Evolutionary conservation across 2,113 vertebrate species (phyloP), one percentile per base, ranked within the genome.

Genomic region (Gobio gobio): DNA sequence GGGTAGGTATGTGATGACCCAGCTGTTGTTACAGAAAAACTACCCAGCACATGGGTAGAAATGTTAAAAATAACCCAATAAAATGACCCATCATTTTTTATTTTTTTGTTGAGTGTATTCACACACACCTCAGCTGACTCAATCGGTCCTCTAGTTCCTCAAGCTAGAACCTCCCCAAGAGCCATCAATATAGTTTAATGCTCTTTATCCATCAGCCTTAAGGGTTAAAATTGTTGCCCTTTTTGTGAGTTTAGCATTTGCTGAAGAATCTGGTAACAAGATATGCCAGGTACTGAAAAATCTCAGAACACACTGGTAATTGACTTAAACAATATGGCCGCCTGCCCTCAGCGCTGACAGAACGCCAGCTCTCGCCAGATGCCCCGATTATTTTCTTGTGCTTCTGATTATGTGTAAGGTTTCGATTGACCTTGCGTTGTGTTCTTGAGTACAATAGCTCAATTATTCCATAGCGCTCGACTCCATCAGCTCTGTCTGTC

Each of bases 251-350:
- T 24, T 47, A 24, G 13, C 45, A 26, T 74, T 26, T 26, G 24
- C 43, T 26, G 75, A 82, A 26, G 75, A 56, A 24, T 43, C 83
- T 76, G 86, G 86, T 89, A 91, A 91, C 84, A 82, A 89, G 90
- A 90, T 93, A 90, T 88, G 80, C 24, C 86, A 93, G 92, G 93
- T 92, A 92, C 85, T 81, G 82, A 89, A 83, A 93, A 92, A 94
- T 90, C 93, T 90, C 93, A 90, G 89, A 93, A 93, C 88, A 88
- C 89, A 92, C 92, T 94, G 83, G 78, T 94, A 94, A 95, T 94
- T 94, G 92, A 93, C 93, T 94, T 86, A 88, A 93, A 92, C 90
- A 91, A 89, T 91, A 86, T 92, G 58, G 86, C 92, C 72, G 90
- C 88, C 90, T 91, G 86, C 87, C 88, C 86, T 86, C 85, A 84